These are phyloP conservation scores for Lindbergichthys nudifrons DNA, from an alignment of 2,797 vertebrate genomes.

Conservation along the genomic window DNA sequence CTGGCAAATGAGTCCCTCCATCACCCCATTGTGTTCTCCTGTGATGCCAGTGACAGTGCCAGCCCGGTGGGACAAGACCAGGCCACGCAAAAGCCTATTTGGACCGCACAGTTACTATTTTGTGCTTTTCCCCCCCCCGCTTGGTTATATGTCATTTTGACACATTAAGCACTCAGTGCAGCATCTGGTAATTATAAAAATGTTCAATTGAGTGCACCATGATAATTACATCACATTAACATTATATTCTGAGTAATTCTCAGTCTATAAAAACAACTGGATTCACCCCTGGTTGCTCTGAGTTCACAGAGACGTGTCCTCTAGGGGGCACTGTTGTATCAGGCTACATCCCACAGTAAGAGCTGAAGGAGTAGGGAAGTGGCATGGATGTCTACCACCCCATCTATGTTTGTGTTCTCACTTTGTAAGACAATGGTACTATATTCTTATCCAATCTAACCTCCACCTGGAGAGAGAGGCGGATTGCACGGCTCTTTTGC, in stretches of 20 bases:
- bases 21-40: constrained; percentile 44
- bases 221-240: constrained; percentile 34
- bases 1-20: constrained; percentile 48
- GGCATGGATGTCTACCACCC: constrained; percentile 45
- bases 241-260: constrained; percentile 28
- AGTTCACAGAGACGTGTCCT: constrained; percentile 34
- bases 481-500: constrained; percentile 47
- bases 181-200: constrained; percentile 29
- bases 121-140: background rate
- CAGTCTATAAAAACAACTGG: constrained; percentile 47
- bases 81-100: constrained; percentile 31
- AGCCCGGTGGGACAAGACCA: constrained; percentile 23
- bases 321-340: constrained; percentile 83
- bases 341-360: constrained; percentile 36
- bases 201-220: constrained; percentile 16
- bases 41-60: constrained; percentile 41
- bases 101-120: constrained; percentile 12
- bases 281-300: constrained; percentile 16
- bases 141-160: constrained; percentile 18
- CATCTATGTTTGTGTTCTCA: constrained; percentile 69
- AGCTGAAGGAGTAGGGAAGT: constrained; percentile 32
- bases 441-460: constrained; percentile 77
- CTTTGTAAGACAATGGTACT: constrained; percentile 74
- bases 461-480: constrained; percentile 65
- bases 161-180: constrained; percentile 23